These are phyloP conservation scores for Psephotus haematonotus DNA, from an alignment of 2,113 vertebrate species.

Conservation along the genomic window DNA sequence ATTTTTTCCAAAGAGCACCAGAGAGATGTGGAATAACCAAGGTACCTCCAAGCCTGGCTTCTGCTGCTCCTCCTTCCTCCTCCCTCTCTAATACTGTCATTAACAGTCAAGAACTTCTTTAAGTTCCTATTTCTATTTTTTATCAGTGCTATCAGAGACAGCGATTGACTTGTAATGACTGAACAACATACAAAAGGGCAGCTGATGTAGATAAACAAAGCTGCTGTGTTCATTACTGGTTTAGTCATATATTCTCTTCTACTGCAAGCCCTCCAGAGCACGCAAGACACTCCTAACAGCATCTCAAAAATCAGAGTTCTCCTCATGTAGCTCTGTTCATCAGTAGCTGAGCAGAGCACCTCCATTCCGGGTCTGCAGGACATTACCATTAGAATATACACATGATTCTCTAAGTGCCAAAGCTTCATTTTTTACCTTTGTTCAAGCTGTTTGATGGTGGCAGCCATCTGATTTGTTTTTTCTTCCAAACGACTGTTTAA, in stretches of 20 bases:
- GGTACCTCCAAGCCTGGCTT: not conserved
- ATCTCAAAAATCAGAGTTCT: not conserved
- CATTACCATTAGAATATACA: not conserved
- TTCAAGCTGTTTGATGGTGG: conserved; percentile 93
- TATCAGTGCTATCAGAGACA: not conserved
- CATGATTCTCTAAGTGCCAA: not conserved
- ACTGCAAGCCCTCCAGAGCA: not conserved
- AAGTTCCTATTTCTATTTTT: not conserved
- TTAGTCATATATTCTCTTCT: not conserved
- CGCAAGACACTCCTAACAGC: not conserved
- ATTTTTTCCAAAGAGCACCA: not conserved
- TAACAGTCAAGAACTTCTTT: not conserved
- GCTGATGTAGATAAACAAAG: not conserved
- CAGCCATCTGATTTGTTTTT: conserved; percentile 95
- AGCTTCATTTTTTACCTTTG: conserved; percentile 83
- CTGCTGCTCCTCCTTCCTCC: not conserved
- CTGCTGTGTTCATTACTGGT: too few relatives aligned
- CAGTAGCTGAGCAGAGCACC: not conserved
- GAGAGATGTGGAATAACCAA: not conserved
- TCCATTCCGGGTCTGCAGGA: fast-evolving
- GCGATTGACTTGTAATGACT: not conserved
- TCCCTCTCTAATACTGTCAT: not conserved
- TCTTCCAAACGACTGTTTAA: conserved; percentile 92
- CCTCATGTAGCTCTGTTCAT: not conserved
- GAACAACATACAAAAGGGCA: not conserved